Conservation (phyloP, 2,888 invertebrate genomes). For the Dynastes grantii region DNA sequence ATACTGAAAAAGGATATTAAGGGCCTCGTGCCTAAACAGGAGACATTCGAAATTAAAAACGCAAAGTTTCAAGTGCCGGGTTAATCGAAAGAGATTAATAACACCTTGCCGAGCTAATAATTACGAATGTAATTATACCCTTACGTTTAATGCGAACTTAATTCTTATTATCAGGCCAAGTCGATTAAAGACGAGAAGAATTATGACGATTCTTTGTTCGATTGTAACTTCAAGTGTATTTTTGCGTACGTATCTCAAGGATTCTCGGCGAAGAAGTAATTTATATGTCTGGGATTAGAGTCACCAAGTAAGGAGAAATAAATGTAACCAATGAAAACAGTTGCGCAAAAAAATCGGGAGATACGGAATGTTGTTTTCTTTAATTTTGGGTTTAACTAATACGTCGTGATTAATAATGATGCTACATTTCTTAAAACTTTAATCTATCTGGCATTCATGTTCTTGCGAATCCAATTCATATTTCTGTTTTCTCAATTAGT, state of each 20-base stretch:
- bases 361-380: too few species aligned
- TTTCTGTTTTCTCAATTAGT: too few species aligned
- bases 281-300: conserved; percentile 22
- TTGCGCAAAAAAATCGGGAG: too few species aligned
- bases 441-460: too few species aligned
- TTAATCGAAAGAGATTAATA: conserved; percentile 38
- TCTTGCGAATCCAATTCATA: too few species aligned
- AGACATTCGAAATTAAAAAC: conserved; percentile 30
- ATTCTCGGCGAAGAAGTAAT: conserved; percentile 21
- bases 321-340: background rate
- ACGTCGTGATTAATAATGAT: too few species aligned
- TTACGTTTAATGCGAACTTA: conserved; percentile 32
- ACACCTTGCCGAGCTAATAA: conserved; percentile 33
- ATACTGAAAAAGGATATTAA: conserved; percentile 20
- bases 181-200: conserved; percentile 27
- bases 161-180: conserved; percentile 24
- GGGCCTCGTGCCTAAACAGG: conserved; percentile 3
- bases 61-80: background rate
- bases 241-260: conserved; percentile 9
- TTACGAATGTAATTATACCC: conserved; percentile 33
- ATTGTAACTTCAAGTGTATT: conserved; percentile 26
- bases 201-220: conserved; percentile 32
- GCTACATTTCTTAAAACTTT: too few species aligned
- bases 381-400: too few species aligned
- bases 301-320: conserved; percentile 6